Evolutionary conservation across 2,797 vertebrate species (phyloP).

Genomic region (Poeciliopsis gracilis): DNA sequence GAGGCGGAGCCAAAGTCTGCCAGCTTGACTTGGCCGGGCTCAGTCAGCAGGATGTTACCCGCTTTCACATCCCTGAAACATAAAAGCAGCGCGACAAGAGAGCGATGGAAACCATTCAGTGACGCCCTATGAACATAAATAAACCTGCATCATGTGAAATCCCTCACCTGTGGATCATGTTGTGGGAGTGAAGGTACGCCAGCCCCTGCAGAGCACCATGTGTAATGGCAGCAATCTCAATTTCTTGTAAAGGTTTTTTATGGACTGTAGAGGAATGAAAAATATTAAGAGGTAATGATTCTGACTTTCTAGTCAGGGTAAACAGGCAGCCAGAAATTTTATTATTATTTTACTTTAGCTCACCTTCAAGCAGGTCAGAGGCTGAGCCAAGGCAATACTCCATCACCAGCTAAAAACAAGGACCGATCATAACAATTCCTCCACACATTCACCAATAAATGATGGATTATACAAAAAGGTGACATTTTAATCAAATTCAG

Average conservation of each 20-base stretch:
- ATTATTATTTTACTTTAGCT: conserved; percentile 21
- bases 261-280: conserved; percentile 84
- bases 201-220: conserved; percentile 98
- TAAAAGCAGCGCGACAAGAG: neutral
- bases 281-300: conserved; percentile 10
- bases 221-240: conserved; percentile 98
- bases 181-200: conserved; percentile 99
- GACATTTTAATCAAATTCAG: neutral
- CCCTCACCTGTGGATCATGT: conserved; percentile 96
- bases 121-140: neutral
- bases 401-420: conserved; percentile 89
- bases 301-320: neutral
- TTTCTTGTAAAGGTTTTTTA: conserved; percentile 98
- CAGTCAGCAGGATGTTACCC: conserved; percentile 97
- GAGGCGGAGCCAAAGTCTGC: conserved; percentile 99
- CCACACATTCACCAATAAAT: neutral
- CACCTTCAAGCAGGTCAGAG: conserved; percentile 98
- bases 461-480: neutral
- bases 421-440: neutral
- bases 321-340: neutral
- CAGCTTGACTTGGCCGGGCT: conserved; percentile 97
- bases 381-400: conserved; percentile 99
- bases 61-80: conserved; percentile 94
- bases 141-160: neutral
- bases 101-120: neutral